Conservation (phyloP, 2,113 vertebrate species). For the Natator depressus region DNA sequence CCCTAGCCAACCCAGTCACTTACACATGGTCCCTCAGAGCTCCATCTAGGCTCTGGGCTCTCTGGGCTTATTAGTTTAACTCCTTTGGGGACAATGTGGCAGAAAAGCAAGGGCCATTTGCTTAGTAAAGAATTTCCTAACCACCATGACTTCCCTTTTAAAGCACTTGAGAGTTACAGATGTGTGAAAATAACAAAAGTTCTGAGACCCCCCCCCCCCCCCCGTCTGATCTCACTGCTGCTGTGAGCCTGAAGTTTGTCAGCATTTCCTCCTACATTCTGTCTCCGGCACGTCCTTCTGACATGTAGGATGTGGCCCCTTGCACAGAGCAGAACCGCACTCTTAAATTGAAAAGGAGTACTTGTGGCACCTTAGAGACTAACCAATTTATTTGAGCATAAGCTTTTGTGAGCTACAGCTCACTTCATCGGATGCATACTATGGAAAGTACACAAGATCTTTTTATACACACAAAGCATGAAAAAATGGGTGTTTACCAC, state of each 20-base stretch:
- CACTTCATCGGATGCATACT: no score
- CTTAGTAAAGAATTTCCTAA: background rate
- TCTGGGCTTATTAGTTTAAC: no score
- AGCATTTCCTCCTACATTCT: background rate
- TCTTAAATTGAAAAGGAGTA: background rate
- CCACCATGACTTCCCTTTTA: background rate
- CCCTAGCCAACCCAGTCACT: rapidly evolving
- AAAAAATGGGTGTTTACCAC: no score
- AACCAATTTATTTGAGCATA: no score
- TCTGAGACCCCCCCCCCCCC: background rate
- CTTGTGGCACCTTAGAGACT: no score
- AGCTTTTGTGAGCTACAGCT: no score
- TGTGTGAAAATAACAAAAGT: background rate
- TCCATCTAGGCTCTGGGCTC: background rate
- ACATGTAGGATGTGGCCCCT: background rate
- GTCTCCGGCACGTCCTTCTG: background rate
- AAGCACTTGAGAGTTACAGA: background rate
- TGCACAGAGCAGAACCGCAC: background rate
- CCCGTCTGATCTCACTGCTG: background rate
- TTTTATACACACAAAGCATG: no score
- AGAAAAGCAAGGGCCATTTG: background rate
- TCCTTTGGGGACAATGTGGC: background rate
- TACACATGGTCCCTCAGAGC: no score
- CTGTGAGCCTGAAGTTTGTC: background rate
- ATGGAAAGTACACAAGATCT: no score